Base-by-base conservation (phyloP, 2,888 invertebrate species). In the Caenorhabditis sp. region DNA sequence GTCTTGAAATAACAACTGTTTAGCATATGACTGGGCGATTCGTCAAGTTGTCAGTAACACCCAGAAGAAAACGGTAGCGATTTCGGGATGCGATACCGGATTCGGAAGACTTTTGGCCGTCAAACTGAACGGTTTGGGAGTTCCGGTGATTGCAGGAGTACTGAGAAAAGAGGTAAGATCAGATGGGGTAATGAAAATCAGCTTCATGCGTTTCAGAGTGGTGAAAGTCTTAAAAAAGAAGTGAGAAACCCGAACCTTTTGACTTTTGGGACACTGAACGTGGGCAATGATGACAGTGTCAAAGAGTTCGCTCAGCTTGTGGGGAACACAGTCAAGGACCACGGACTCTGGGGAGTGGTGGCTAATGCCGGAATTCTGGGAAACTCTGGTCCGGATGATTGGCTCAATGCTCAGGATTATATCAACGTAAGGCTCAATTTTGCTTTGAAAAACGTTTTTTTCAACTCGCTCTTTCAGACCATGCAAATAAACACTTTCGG, bases 401-500 rank as follows among this genome's bases (percentile, higher is more conserved):
- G 89, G 88, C 80, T 89, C 4, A 75, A 79, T 1, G 72, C 84
- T 5, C 84, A 87, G 9, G 89, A 89, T 65, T 90, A 89, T 79
- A 83, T 79, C 11, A 72, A 81, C 37, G 86, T 81, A n/a, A 27
- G 52, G n/a, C n/a, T n/a, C n/a, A n/a, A n/a, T n/a, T n/a, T n/a
- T n/a, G n/a, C n/a, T n/a, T n/a, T n/a, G n/a, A n/a, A 32, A 6
- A 6, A 35, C 22, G 11, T 15, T 46, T 62, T 30, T 15, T 17
- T 32, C n/a, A n/a, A n/a, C n/a, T n/a, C n/a, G n/a, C n/a, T n/a
- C n/a, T 24, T 75, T 43, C 55, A 80, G 78, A 79, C 82, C 6
- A 80, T 82, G 80, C 74, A 74, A 59, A 76, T 82, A 11, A 90
- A 90, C 79, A 79, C 89, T 4, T 85, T 87, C 41, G 90, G 90